phyloP scores from a whole-genome alignment of 2,797 vertebrate genomes.

The Lepilemur septentrionalis region DNA sequence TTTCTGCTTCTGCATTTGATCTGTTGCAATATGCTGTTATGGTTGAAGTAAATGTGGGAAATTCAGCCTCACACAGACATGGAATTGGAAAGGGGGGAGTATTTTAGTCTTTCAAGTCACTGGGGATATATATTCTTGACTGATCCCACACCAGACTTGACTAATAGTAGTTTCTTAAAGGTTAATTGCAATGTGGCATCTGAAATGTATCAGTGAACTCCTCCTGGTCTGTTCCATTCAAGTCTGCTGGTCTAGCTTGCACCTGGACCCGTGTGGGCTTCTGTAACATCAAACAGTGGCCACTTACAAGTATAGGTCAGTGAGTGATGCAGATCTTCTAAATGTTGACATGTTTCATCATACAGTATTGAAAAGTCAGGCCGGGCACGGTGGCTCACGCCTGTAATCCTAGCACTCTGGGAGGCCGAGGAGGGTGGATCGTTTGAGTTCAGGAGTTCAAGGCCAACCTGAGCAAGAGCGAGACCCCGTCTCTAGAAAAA shows the following conservation, averaged over 20 bases:
- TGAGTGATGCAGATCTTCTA: background rate
- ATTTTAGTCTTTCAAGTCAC: background rate
- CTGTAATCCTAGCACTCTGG: too few relatives aligned
- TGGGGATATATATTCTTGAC: too few relatives aligned
- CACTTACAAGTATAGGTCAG: background rate
- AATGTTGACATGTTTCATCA: background rate
- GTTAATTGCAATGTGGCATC: background rate
- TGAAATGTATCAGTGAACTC: background rate
- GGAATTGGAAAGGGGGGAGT: background rate
- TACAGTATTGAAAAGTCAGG: background rate
- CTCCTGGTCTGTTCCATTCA: background rate
- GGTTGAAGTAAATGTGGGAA: background rate
- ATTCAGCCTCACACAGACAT: background rate
- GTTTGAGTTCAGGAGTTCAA: too few relatives aligned
- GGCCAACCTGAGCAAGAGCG: too few relatives aligned
- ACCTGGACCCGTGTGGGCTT: background rate
- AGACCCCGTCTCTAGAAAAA: too few relatives aligned
- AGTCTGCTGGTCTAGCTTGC: background rate
- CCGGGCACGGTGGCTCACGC: too few relatives aligned
- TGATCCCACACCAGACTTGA: background rate
- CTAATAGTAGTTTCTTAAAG: background rate
- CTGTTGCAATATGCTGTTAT: background rate
- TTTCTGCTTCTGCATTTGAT: background rate
- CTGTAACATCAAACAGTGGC: background rate
- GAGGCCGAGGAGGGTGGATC: too few relatives aligned